These are phyloP conservation scores for Pteronotus mesoamericanus DNA, from an alignment of 2,797 vertebrate genomes.

Conservation along the genomic window DNA sequence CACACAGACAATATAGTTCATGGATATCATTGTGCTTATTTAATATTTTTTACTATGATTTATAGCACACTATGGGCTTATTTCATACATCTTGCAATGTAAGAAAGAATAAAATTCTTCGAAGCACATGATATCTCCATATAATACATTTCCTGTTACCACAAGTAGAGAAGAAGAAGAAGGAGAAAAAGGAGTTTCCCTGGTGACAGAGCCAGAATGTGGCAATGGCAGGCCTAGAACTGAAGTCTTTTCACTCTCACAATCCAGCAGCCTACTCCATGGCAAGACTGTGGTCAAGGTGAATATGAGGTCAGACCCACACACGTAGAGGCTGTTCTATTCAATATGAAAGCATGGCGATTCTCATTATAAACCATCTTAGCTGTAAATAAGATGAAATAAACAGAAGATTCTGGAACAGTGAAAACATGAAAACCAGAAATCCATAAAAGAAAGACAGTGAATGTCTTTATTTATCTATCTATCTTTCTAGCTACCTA, in stretches of 20 bases:
- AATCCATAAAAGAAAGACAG: neutral
- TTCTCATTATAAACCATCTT: neutral
- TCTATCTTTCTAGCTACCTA: too few species aligned
- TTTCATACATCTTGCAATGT: neutral
- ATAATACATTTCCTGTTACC: neutral
- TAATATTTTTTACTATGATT: neutral
- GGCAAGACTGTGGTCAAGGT: neutral
- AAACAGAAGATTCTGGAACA: neutral
- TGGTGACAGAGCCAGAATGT: neutral
- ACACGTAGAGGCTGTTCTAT: neutral
- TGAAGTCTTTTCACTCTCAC: neutral
- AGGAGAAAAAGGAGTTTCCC: neutral
- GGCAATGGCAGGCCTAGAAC: neutral
- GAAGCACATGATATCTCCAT: neutral
- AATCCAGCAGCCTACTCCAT: neutral
- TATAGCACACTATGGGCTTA: neutral
- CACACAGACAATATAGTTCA: neutral
- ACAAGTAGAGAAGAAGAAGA: neutral
- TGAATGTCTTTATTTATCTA: neutral
- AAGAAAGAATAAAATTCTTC: neutral
- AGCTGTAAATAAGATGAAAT: neutral
- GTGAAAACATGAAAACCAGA: neutral
- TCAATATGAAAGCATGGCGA: neutral
- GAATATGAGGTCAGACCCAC: neutral
- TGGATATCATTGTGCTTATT: neutral